A percentile compares a stretch with the other conserved stretches of the same genome.
phyloP scores from a whole-genome alignment of 2,113 vertebrate genomes.

The rat (Rattus norvegicus) region GRCr8 NC_086024.1:48883001-48883500 shows the following conservation, averaged over 20 bases:
- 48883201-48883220: neutral
- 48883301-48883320: too few species aligned
- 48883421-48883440: too few species aligned
- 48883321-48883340: neutral
- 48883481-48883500: neutral
- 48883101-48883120: neutral
- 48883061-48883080: neutral
- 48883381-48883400: neutral
- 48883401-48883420: neutral
- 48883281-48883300: neutral
- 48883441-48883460: neutral
- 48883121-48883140: neutral
- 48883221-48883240: neutral
- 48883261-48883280: neutral
- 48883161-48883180: neutral
- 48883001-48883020: too few species aligned
- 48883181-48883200: neutral
- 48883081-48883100: neutral
- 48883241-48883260: neutral
- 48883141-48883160: neutral
- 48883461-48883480: neutral
- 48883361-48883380: neutral
- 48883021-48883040: neutral
- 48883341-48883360: neutral
- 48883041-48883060: accelerated